These are phyloP conservation scores for Horisme vitalbata DNA, from an alignment of 2,888 invertebrate species.

Conservation along the genomic window DNA sequence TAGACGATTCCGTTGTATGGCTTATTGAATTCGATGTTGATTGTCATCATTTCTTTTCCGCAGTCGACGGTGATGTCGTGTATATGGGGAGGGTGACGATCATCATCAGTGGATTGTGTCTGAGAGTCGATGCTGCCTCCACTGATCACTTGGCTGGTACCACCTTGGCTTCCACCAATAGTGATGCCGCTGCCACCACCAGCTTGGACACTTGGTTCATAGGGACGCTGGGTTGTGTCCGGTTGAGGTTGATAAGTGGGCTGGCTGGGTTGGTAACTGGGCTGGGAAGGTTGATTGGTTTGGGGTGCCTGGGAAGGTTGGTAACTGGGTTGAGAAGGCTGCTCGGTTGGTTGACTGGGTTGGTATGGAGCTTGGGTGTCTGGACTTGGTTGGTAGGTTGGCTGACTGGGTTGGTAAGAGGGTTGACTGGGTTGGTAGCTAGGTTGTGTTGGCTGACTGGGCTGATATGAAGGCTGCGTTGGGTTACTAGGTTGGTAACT, in stretches of 20 bases:
- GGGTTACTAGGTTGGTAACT: conserved; percentile 44
- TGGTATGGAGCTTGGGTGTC: conserved; percentile 38
- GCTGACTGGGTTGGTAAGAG: conserved; percentile 38
- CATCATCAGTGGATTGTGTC: conserved; percentile 67
- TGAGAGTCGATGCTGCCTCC: conserved; percentile 33
- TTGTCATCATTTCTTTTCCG: conserved; percentile 92
- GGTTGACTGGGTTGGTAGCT: conserved; percentile 41
- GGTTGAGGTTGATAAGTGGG: conserved; percentile 39
- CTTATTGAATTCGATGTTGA: conserved; percentile 90
- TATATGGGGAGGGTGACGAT: conserved; percentile 89
- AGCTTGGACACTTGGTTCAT: conserved; percentile 19
- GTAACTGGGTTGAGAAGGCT: conserved; percentile 41
- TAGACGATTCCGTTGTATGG: conserved; percentile 90
- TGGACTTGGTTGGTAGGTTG: conserved; percentile 36
- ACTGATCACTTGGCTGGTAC: conserved; percentile 16
- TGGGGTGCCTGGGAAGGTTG: conserved; percentile 44
- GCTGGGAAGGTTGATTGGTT: conserved; percentile 37
- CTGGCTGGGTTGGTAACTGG: conserved; percentile 37
- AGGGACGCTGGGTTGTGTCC: conserved; percentile 35
- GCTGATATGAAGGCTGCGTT: conserved; percentile 20
- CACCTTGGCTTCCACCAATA: background rate
- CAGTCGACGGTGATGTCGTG: conserved; percentile 89
- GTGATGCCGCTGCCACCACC: conserved; percentile 6
- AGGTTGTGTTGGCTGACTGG: conserved; percentile 31
- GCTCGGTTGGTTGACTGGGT: conserved; percentile 37